These are phyloP conservation scores for Drosophila demipolita DNA, from an alignment of 2,888 invertebrate genomes.

Conservation along the genomic window DNA sequence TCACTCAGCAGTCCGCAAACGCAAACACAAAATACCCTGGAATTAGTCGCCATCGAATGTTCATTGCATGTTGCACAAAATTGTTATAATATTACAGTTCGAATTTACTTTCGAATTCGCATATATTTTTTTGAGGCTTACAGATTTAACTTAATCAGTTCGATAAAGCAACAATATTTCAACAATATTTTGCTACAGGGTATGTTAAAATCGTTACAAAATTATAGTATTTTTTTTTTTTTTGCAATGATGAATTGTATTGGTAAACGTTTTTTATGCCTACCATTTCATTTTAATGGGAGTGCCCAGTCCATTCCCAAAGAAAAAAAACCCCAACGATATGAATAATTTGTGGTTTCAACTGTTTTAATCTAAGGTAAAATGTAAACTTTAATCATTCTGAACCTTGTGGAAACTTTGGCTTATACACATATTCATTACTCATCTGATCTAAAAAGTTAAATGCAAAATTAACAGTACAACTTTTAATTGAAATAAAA, in stretches of 20 bases:
- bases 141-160: neutral
- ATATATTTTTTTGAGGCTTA: neutral
- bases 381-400: neutral
- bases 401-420: neutral
- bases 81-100: neutral
- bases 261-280: conserved; percentile 10
- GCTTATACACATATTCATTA: neutral
- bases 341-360: neutral
- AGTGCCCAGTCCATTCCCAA: neutral
- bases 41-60: neutral
- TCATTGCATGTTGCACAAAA: neutral
- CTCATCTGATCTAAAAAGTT: neutral
- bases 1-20: neutral
- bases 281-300: conserved; percentile 1
- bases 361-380: neutral
- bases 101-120: neutral
- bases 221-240: neutral
- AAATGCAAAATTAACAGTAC: neutral
- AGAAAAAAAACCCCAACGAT: neutral
- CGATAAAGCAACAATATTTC: too few relatives aligned
- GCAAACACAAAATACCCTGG: neutral
- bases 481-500: neutral
- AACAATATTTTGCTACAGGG: neutral
- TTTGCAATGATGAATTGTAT: conserved; percentile 4
- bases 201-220: neutral